Percentiles rank a stretch among this genome's conserved stretches.
Evolutionary conservation across 1,140 invertebrate species (phyloP).

Genomic region (Rhagoletis zephyria): DNA sequence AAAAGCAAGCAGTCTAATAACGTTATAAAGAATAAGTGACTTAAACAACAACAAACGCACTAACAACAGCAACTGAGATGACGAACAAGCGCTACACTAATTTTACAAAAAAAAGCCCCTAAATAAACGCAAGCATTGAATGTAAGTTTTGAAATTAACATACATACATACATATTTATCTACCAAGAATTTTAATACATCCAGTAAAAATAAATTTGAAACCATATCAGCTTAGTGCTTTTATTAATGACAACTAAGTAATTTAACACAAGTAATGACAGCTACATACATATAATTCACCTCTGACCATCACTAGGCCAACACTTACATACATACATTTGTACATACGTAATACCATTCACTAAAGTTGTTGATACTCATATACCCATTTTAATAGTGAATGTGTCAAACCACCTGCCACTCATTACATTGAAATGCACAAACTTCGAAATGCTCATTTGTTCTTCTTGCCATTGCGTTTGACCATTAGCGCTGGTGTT

Average conservation of each 20-base stretch:
- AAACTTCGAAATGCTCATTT: not conserved
- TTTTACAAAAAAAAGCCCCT: not conserved
- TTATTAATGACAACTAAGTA: not conserved
- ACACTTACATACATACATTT: no score
- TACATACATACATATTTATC: not conserved
- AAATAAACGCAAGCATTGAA: constrained; percentile 7
- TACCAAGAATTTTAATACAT: no score
- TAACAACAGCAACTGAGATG: constrained; percentile 6
- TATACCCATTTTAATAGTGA: not conserved
- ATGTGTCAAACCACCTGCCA: not conserved
- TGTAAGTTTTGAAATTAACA: constrained; percentile 7
- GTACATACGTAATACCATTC: not conserved
- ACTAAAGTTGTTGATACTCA: not conserved
- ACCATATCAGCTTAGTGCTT: not conserved
- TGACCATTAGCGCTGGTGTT: constrained; percentile 30
- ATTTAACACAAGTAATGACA: not conserved
- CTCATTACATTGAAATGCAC: not conserved
- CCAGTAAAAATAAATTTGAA: not conserved
- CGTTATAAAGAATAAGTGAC: not conserved
- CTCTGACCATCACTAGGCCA: not conserved
- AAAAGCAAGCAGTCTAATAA: not conserved
- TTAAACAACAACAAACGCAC: not conserved
- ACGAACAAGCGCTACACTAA: not conserved
- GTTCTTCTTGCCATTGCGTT: not conserved
- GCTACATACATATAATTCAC: not conserved